These are phyloP conservation scores for Berghia stephanieae DNA, from an alignment of 1,140 invertebrate species.

Conservation along the genomic window DNA sequence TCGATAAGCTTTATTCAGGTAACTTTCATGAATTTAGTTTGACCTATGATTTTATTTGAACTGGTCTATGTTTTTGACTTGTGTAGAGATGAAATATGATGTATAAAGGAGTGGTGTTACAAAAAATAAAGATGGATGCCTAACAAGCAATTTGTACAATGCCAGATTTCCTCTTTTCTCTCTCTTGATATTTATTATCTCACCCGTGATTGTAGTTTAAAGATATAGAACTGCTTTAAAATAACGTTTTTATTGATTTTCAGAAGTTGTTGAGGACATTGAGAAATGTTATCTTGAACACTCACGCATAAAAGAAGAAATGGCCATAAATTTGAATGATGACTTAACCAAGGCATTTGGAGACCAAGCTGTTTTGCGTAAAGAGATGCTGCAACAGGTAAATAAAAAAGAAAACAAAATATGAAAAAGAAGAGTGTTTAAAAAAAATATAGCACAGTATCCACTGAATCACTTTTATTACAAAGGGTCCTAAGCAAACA, in stretches of 20 bases:
- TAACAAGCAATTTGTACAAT: no score
- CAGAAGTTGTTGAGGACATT: slow-evolving; percentile 13
- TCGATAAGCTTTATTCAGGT: slow-evolving; percentile 61
- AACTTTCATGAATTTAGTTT: no score
- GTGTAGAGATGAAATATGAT: neutral
- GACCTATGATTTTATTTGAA: neutral
- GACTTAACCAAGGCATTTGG: neutral
- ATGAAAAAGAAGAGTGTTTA: neutral
- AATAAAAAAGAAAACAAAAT: no score
- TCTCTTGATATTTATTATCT: neutral
- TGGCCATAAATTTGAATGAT: neutral
- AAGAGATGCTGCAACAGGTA: slow-evolving; percentile 18
- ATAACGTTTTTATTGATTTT: neutral
- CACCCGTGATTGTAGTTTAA: no score
- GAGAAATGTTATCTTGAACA: neutral
- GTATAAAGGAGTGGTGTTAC: no score
- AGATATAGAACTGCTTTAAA: no score
- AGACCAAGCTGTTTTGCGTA: neutral
- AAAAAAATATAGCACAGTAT: no score
- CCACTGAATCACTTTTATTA: no score
- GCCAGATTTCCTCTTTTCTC: no score
- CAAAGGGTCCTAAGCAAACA: no score
- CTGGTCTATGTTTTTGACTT: neutral
- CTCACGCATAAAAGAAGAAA: slow-evolving; percentile 8
- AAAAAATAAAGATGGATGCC: no score